Evolutionary conservation across 2,888 invertebrate species (phyloP).

Genomic region (Diogma glabrata): DNA sequence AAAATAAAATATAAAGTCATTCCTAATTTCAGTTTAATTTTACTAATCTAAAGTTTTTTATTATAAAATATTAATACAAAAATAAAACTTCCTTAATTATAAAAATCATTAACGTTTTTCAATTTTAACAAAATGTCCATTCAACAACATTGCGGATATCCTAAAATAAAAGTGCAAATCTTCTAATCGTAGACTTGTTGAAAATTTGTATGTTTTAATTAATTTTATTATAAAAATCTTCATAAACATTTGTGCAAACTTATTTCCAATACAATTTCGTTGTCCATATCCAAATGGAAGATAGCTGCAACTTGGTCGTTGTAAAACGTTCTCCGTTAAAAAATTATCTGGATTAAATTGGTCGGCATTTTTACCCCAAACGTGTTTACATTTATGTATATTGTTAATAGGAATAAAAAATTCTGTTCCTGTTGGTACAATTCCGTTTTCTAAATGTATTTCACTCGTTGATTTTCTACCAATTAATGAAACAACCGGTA

Average conservation of each 20-base stretch:
- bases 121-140: constrained; percentile 5
- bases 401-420: not conserved
- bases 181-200: not conserved
- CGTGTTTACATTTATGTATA: not conserved
- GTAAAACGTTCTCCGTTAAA: not conserved
- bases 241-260: not conserved
- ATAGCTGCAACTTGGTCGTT: constrained; percentile 1
- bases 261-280: not conserved
- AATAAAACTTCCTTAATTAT: no score
- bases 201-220: constrained; percentile 1
- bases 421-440: not conserved
- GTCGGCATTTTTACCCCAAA: not conserved
- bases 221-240: not conserved
- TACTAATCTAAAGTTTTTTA: no score
- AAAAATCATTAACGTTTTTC: not conserved
- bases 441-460: not conserved
- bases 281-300: not conserved
- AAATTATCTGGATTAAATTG: constrained; percentile 4
- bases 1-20: no score
- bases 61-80: no score
- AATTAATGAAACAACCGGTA: not conserved
- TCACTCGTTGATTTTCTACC: not conserved
- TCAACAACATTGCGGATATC: not conserved
- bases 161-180: constrained; percentile 1
- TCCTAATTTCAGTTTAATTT: no score